Base-by-base conservation (phyloP, 2,888 invertebrate species). In the Stenchaetothrips biformis region DNA sequence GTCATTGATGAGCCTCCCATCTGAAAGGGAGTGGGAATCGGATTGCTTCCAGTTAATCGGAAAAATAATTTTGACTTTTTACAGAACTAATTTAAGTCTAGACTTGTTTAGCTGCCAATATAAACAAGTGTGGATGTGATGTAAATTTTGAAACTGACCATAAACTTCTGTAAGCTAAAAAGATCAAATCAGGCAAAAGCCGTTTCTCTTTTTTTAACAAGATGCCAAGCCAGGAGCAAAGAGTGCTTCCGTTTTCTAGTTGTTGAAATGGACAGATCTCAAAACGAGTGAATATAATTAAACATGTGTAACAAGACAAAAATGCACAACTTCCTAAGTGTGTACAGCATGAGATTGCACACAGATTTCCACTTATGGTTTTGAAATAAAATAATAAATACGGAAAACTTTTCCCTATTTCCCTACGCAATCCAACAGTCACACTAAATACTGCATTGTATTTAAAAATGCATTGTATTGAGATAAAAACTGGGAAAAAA, bases 101-200 rank as follows among this genome's bases (percentile, higher is more conserved):
- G 21, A 21, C 67, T 74, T 74, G 67, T 74, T 74, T 74, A 74
- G 67, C 67, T 74, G 67, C 67, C 67, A 25, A 11, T 74, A 74
- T 74, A 25, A 25, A 74, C 67, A 74, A 74, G 67, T 74, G 25
- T 74, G 21, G 9, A 74, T 74, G 67, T 74, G 67, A 74, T 74
- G 67, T 25, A 25, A 21, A 25, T 1, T 25, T 25, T 25, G 11
- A 7, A 25, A 67, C 25, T 67, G 21, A 67, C 25, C n/a, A 21
- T 6, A 9, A 67, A 21, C 7, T 21, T 74, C 25, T 25, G 7
- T 37, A 2, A 37, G 37, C 37, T 37, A 2, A 37, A 37, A 37
- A 37, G 37, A 25, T 25, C 67, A 74, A 16, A 13, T 53, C 6
- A 53, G 1, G 59, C 16, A 37, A 37, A 37, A 37, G 37, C 18